Evolutionary conservation across 1,140 invertebrate species (phyloP).

Genomic region (Cylas formicarius): DNA sequence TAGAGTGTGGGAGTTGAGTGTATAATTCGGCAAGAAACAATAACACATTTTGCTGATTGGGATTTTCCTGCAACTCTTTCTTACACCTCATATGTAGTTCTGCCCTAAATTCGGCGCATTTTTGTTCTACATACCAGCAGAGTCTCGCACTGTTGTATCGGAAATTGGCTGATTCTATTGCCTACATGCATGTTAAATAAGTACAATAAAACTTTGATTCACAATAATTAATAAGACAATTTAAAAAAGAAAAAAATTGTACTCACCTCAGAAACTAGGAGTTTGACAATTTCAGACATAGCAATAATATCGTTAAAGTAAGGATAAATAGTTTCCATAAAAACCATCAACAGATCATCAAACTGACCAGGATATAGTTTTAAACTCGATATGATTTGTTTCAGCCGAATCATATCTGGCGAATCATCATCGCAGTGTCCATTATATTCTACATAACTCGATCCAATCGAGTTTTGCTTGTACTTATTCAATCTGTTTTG

Average conservation of each 20-base stretch:
- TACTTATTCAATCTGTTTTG: slow-evolving; percentile 17
- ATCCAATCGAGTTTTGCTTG: slow-evolving; percentile 10
- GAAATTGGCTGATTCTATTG: slow-evolving; percentile 33
- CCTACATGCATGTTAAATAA: no score
- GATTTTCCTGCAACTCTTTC: slow-evolving; percentile 29
- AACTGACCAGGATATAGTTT: slow-evolving; percentile 39
- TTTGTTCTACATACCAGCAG: slow-evolving; percentile 32
- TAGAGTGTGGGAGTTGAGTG: slow-evolving; percentile 31
- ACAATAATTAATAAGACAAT: slow-evolving; percentile 14
- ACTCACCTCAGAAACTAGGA: slow-evolving; percentile 33
- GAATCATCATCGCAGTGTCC: slow-evolving; percentile 7
- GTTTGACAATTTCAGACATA: slow-evolving; percentile 24
- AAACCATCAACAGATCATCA: slow-evolving; percentile 34
- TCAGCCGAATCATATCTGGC: slow-evolving; percentile 23
- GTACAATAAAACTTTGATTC: not conserved
- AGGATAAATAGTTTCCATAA: slow-evolving; percentile 34
- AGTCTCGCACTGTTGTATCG: slow-evolving; percentile 36
- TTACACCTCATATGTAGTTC: slow-evolving; percentile 32
- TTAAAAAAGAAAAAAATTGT: not conserved
- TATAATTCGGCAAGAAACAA: slow-evolving; percentile 39
- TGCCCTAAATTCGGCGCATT: slow-evolving; percentile 32
- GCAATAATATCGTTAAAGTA: slow-evolving; percentile 29
- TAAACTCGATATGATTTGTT: slow-evolving; percentile 31
- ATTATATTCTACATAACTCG: slow-evolving; percentile 3
- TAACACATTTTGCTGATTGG: slow-evolving; percentile 31